Evolutionary conservation across 2,888 invertebrate genomes (phyloP), one percentile per base, ranked within the genome.

Genomic region (Eupithecia subfuscata): DNA sequence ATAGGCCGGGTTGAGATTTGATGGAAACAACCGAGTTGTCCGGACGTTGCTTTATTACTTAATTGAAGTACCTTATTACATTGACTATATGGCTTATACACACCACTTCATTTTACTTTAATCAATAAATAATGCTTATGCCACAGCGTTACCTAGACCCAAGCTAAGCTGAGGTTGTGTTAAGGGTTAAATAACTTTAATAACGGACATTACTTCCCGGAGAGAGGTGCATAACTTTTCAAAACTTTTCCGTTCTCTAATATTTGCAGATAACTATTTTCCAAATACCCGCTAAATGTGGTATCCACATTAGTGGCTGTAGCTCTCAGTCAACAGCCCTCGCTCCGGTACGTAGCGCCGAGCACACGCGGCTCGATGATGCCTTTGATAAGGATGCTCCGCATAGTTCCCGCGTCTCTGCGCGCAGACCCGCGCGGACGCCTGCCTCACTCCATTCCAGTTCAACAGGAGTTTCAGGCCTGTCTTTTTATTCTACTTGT

Each of bases 371-470:
- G 87, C 88, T 84, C 82, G 86, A 89, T 91, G 90, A 92, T 92
- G 89, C 93, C 92, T 92, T 90, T 92, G 93, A 92, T 92, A 90
- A 91, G 91, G 89, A 91, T 92, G 89, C 91, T 82, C 84, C 78
- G 88, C 90, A 93, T 93, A 91, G 90, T 90, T 92, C 82, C 84
- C 77, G 25, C 60, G 60, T 25, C 22, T 56, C 56, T 16, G 0
- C 64, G 8, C 34, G 18, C 3, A 34, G 8, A 34, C 34, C 34
- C 6, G 22, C 18, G 2, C 34, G 18, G 34, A 9, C 64, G 18
- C 34, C 2, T 18, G 2, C 40, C 8, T 68, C 73, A 43, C 45
- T 67, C 2, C n/a, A 68, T 18, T 30, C 11, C 1, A 16, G 8
- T 2, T 30, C 16, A 2, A 34, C 18, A 34, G 34, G 3, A 30